These are phyloP conservation scores for Chaenocephalus aceratus DNA, from an alignment of 2,113 vertebrate genomes.

Conservation along the genomic window DNA sequence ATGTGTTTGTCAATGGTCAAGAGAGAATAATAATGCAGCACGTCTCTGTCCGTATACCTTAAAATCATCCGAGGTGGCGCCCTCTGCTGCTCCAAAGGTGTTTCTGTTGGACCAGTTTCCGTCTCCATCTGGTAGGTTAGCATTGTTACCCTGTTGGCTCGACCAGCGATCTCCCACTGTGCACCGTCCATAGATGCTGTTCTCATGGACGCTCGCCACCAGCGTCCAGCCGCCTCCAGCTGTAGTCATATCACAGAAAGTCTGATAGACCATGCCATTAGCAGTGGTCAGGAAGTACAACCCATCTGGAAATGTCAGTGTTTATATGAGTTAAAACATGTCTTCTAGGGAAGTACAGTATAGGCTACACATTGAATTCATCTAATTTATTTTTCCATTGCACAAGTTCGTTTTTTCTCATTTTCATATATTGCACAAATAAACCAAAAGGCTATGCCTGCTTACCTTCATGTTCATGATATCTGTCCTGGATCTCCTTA, in stretches of 20 bases:
- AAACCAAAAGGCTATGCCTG: background rate
- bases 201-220: constrained; percentile 38
- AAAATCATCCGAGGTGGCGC: constrained; percentile 21
- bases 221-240: constrained; percentile 41
- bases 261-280: constrained; percentile 47
- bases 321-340: background rate
- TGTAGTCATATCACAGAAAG: constrained; percentile 52
- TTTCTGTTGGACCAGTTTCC: constrained; percentile 30
- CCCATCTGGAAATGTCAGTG: constrained; percentile 24
- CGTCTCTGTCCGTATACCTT: constrained; percentile 8
- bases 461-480: constrained; percentile 18
- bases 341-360: background rate
- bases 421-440: no score
- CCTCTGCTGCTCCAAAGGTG: constrained; percentile 27
- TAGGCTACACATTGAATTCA: background rate
- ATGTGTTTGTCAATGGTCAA: no score
- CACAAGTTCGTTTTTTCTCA: no score
- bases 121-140: background rate
- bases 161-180: constrained; percentile 25
- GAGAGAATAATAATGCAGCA: background rate
- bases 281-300: constrained; percentile 43
- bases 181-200: background rate
- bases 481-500: constrained; percentile 32
- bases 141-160: constrained; percentile 29
- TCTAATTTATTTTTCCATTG: no score